Percentiles rank a stretch among this genome's conserved stretches.
These are phyloP conservation scores for Carcina quercana DNA, from an alignment of 2,888 invertebrate species.

Conservation along the genomic window DNA sequence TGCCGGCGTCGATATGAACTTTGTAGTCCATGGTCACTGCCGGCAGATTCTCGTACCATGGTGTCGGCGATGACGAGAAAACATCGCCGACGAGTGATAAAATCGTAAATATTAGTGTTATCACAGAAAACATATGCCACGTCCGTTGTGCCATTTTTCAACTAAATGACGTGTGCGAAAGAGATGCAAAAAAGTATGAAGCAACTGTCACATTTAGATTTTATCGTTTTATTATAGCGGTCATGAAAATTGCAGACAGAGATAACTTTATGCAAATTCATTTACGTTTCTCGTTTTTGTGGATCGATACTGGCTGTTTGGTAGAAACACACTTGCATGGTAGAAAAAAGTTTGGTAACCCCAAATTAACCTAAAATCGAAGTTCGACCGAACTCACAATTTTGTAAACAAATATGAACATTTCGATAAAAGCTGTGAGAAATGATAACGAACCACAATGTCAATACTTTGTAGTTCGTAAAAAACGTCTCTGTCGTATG, in stretches of 20 bases:
- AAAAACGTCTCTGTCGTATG: conserved; percentile 86
- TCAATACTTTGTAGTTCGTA: conserved; percentile 78
- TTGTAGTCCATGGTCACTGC: conserved; percentile 97
- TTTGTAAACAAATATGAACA: conserved; percentile 9
- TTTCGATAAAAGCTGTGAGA: conserved; percentile 6
- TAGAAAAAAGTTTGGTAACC: background rate
- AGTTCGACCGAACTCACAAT: background rate
- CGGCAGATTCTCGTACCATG: conserved; percentile 91
- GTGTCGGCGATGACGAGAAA: conserved; percentile 72
- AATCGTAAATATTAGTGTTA: conserved; percentile 63
- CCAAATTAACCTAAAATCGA: conserved; percentile 7
- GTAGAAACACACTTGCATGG: background rate
- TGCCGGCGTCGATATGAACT: conserved; percentile 94
- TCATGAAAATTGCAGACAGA: background rate
- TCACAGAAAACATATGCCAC: conserved; percentile 67
- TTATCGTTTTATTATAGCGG: too few species aligned
- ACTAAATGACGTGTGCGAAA: conserved; percentile 12
- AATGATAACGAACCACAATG: conserved; percentile 52
- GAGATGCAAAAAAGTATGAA: conserved; percentile 1
- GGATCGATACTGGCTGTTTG: background rate
- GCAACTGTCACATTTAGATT: too few species aligned
- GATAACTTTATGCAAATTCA: background rate
- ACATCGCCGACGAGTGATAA: conserved; percentile 66
- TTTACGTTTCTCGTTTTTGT: background rate
- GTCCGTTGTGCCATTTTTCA: conserved; percentile 65